Evolutionary conservation across 2,888 invertebrate species (phyloP), one percentile per base, ranked within the genome.

Genomic region (Lepidocyrtinus sp.): DNA sequence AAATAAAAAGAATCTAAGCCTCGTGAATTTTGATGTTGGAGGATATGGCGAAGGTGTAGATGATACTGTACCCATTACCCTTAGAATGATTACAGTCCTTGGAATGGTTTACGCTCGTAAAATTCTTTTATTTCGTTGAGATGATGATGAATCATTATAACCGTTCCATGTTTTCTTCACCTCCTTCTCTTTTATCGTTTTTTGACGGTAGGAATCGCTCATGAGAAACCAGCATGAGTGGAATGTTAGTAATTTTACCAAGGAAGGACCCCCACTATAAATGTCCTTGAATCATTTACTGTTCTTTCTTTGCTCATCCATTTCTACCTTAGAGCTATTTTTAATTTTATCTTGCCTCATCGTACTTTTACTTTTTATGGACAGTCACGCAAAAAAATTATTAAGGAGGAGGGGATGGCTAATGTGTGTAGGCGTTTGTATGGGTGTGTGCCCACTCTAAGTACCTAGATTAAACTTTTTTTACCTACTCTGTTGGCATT

Each of bases 101-200:
- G 36, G 12, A 7, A 36, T 36, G 12, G 36, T 12, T 36, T 36
- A 12, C 36, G 12, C 36, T 36, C 36, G 12, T 36, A 36, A 36
- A 36, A 36, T 36, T 12, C 5, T 36, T 36, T 36, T 36, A 12
- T 12, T 7, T 45, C 46, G 24, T 24, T 2, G 55, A 45, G 67
- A 64, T 45, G 26, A 67, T 75, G 69, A 69, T 69, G 75, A 69
- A 75, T 75, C 69, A 75, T 68, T 75, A n/a, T n/a, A n/a, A 55
- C 36, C 36, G 12, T 36, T 36, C 45, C 69, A 75, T 75, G 69
- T 69, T 75, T 61, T 75, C 75, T 63, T 75, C 75, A 63, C 75
- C 69, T 5, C 36, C 12, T 36, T 36, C 12, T 75, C 27, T 70
- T n/a, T 24, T 36, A 59, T 36, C 36, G 36, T 36, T 12, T 36